Evolutionary conservation across 2,797 vertebrate species (phyloP), one percentile per base, ranked within the genome.

Genomic region (Champsocephalus gunnari): DNA sequence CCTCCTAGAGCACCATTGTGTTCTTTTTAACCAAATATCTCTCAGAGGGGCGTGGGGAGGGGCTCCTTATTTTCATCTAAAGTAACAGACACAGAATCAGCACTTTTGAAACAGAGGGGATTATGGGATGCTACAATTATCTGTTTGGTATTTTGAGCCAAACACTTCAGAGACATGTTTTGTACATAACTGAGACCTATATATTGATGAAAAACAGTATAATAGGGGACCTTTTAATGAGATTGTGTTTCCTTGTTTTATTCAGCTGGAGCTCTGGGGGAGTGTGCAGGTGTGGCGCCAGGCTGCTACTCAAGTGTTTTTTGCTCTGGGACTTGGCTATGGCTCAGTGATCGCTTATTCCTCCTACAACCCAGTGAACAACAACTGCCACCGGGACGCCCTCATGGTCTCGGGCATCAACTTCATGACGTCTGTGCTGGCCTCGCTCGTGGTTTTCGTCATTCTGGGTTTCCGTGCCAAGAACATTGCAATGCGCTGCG

Each of bases 261-360:
- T 89, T 89, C 93, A 99, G 98, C 85, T 99, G 87, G 96, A 97
- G 93, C 97, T 97, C 80, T 99, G 97, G 97, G 94, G 95, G 65
- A 96, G 95, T 56, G 92, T 98, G 82, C 97, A 98, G 89, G 97
- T 99, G 75, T 99, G 98, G 98, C 95, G 97, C 65, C 98, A 99
- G 93, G 98, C 98, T 38, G 97, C 98, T 11, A 98, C 97, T 34
- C 98, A 99, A 90, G 98, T 99, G 86, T 99, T 99, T 94, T 99
- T 99, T 74, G 98, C 98, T 58, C 95, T 99, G 17, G 97, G 98
- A 66, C 93, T 99, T 86, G 98, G 98, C 78, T 99, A 98, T 59
- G 98, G 98, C 82, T 99, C 98, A 1, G 97, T 99, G 79, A 99
- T 99, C 54, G 98, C 98, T 2, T 99, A 99, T 93, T 99, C 98